Evolutionary conservation across 2,888 invertebrate species (phyloP).

Genomic region (Apamea sordens): DNA sequence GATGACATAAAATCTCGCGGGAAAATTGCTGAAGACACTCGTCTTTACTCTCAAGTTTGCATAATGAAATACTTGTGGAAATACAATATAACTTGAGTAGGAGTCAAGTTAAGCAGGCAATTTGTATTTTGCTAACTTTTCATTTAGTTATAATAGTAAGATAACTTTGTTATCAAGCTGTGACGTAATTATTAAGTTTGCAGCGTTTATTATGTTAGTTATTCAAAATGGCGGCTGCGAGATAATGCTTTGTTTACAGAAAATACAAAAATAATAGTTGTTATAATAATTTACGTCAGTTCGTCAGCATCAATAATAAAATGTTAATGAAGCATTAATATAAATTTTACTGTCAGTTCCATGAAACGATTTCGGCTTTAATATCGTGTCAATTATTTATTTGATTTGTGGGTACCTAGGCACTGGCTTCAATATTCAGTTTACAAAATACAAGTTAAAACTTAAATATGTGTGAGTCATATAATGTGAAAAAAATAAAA

Average conservation of each 20-base stretch:
- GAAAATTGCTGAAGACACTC: constrained; percentile 75
- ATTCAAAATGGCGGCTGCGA: constrained; percentile 19
- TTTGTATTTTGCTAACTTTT: constrained; percentile 78
- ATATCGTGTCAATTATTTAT: neutral
- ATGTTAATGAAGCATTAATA: neutral
- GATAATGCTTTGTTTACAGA: neutral
- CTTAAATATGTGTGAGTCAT: neutral
- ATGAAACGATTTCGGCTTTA: neutral
- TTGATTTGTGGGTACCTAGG: neutral
- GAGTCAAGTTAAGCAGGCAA: constrained; percentile 75
- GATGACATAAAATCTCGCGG: constrained; percentile 77
- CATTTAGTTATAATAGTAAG: constrained; percentile 68
- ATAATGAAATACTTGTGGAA: constrained; percentile 81
- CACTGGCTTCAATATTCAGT: neutral
- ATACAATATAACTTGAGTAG: constrained; percentile 72
- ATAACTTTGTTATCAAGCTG: constrained; percentile 56
- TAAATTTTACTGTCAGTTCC: neutral
- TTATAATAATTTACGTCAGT: too few species aligned
- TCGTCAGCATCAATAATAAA: neutral
- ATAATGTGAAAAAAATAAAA: neutral
- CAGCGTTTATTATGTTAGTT: constrained; percentile 13
- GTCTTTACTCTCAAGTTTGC: constrained; percentile 76
- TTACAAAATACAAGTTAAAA: neutral
- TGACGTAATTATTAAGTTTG: constrained; percentile 51
- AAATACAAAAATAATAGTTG: neutral